Evolutionary conservation across 2,888 invertebrate species (phyloP).

Genomic region (Elegia similella): DNA sequence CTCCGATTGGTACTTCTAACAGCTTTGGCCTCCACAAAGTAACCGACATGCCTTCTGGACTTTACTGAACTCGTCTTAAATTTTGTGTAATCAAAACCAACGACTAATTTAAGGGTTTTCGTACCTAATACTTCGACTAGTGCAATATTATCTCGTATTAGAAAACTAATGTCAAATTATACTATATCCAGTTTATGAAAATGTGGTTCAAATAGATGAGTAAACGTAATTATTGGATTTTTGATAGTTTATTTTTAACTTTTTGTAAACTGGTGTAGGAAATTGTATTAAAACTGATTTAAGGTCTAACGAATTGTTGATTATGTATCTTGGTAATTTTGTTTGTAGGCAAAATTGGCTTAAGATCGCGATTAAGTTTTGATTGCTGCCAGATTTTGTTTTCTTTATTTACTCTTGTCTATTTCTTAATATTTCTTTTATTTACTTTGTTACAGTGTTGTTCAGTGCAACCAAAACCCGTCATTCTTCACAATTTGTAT

Average conservation of each 20-base stretch:
- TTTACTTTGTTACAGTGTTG: not conserved
- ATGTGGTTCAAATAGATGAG: slow-evolving; percentile 11
- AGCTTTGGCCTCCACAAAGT: slow-evolving; percentile 82
- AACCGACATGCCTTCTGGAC: slow-evolving; percentile 87
- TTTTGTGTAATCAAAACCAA: slow-evolving; percentile 63
- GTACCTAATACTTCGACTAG: slow-evolving; percentile 66
- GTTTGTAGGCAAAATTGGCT: slow-evolving; percentile 72
- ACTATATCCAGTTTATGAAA: slow-evolving; percentile 28
- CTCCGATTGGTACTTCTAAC: slow-evolving; percentile 61
- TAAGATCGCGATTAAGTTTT: slow-evolving; percentile 59
- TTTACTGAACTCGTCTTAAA: slow-evolving; percentile 75
- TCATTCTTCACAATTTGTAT: not conserved
- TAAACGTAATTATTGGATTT: not conserved
- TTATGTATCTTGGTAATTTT: slow-evolving; percentile 74
- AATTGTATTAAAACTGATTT: slow-evolving; percentile 24
- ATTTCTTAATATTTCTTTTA: slow-evolving; percentile 20
- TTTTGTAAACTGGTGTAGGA: slow-evolving; percentile 20
- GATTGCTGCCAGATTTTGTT: slow-evolving; percentile 30
- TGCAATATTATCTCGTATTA: slow-evolving; percentile 68
- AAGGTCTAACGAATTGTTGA: slow-evolving; percentile 30
- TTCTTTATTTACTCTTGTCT: slow-evolving; percentile 24
- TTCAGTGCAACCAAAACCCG: not conserved
- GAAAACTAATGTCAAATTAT: slow-evolving; percentile 30
- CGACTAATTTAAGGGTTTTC: slow-evolving; percentile 72
- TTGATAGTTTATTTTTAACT: not conserved